Percentiles rank a stretch among this genome's conserved stretches.
phyloP scores from a whole-genome alignment of 2,113 vertebrate species.

The Cathartes aura region DNA sequence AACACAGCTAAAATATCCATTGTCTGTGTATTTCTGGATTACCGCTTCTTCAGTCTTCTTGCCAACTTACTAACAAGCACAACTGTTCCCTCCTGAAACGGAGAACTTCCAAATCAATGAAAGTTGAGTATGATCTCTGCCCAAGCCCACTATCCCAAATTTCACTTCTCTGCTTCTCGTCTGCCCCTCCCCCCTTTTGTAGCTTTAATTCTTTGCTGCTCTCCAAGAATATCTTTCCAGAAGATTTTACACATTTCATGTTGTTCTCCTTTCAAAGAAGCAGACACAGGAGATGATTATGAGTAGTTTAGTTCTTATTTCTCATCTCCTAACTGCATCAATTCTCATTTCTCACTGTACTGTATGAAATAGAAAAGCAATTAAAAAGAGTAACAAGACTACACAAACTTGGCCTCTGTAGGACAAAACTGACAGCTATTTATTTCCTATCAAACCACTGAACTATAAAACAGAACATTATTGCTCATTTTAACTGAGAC shows the following conservation, averaged over 20 bases:
- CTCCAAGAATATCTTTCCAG: neutral
- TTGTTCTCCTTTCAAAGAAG: neutral
- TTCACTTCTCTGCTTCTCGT: neutral
- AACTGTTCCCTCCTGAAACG: neutral
- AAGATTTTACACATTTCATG: neutral
- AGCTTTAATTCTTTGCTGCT: neutral
- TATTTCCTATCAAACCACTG: conserved; percentile 2
- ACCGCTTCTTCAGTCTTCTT: neutral
- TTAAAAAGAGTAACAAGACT: neutral
- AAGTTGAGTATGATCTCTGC: neutral
- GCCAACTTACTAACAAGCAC: neutral
- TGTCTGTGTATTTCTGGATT: neutral
- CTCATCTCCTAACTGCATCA: neutral
- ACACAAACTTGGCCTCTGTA: neutral
- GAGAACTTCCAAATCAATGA: neutral
- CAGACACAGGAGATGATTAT: neutral
- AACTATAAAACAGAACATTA: conserved; percentile 1
- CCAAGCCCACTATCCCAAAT: neutral
- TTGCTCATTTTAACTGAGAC: neutral
- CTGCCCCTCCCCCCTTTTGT: neutral
- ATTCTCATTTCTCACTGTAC: neutral
- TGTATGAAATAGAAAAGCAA: neutral
- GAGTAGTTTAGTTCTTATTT: neutral
- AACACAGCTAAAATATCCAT: neutral
- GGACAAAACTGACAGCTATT: neutral